These are phyloP conservation scores for Pristionchus maxplancki DNA, from an alignment of 2,888 invertebrate species.

Conservation along the genomic window DNA sequence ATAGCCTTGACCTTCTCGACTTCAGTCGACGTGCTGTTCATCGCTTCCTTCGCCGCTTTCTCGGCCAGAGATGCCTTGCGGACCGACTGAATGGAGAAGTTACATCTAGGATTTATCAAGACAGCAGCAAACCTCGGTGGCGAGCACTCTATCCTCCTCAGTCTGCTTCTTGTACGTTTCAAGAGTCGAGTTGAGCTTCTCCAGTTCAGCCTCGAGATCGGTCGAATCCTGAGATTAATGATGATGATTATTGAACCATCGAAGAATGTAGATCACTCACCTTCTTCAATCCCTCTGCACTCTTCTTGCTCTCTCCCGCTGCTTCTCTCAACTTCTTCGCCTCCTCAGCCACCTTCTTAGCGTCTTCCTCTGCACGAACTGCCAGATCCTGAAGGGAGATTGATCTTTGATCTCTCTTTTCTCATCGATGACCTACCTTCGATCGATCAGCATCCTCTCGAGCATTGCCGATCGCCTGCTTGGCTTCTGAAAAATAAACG, in stretches of 20 bases:
- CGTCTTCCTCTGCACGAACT: slow-evolving; percentile 60
- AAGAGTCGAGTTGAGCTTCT: slow-evolving; percentile 60
- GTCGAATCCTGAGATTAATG: slow-evolving; percentile 54
- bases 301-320: slow-evolving; percentile 57
- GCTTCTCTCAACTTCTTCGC: slow-evolving; percentile 57
- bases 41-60: slow-evolving; percentile 66
- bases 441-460: slow-evolving; percentile 59
- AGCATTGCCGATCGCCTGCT: slow-evolving; percentile 64
- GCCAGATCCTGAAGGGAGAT: slow-evolving; percentile 54
- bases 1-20: slow-evolving; percentile 66
- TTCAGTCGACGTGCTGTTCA: slow-evolving; percentile 58
- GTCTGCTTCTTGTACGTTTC: slow-evolving; percentile 67
- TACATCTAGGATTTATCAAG: too few relatives aligned
- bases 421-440: slow-evolving; percentile 10
- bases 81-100: slow-evolving; percentile 63
- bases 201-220: slow-evolving; percentile 58
- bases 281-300: slow-evolving; percentile 57
- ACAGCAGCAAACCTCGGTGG: slow-evolving; percentile 58
- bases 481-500: slow-evolving; percentile 56
- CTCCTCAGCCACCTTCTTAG: slow-evolving; percentile 61
- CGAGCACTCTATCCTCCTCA: slow-evolving; percentile 64
- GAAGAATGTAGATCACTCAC: slow-evolving; percentile 15
- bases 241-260: neutral
- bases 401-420: slow-evolving; percentile 1
- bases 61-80: slow-evolving; percentile 66